Evolutionary conservation across 2,888 invertebrate species (phyloP), one percentile per base, ranked within the genome.

Genomic region (Caenorhabditis afra): DNA sequence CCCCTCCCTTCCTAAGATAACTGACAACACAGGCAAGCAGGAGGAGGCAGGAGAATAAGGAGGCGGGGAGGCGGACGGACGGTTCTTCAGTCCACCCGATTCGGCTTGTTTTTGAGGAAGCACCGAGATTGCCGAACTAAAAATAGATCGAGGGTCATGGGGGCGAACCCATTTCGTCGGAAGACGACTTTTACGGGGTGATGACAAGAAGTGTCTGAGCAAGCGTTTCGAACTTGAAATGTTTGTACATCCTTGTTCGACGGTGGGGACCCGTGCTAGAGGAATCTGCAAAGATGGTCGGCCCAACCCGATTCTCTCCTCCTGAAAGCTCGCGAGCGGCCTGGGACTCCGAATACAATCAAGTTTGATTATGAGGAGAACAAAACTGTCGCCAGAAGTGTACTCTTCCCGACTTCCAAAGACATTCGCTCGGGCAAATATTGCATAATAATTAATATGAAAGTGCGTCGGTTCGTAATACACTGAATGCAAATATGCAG

Each of bases 51-150:
- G 39, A 58, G 58, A 39, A 39, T 37, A 68, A 52, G 52, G 45
- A 53, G 52, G 53, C 29, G 70, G 45, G 52, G 20, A 61, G 49
- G 55, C 16, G 50, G 11, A 1, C 22, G 37, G 35, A 10, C 22
- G 41, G 45, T 23, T 45, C 16, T 22, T 29, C 64, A 50, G 55
- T 49, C 71, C 62, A 57, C 55, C 71, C 71, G 35, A 57, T 57
- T 71, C 57, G 71, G 62, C 62, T 71, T 62, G 62, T 71, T 71
- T 68, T 71, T 71, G 62, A 62, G 57, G 57, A 62, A 71, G 62
- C 55, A 57, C 57, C 23, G 71, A 62, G 71, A 71, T 71, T 71
- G 62, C 55, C 55, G 57, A 58, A 49, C 52, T 73, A 73, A 73
- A 64, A 73, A 73, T 73, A 73, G 73, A 64, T 8, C 57, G 23